Percentiles rank a stretch among this genome's conserved stretches.
Evolutionary conservation across 1,140 invertebrate species (phyloP).

Genomic region (Galleria mellonella): DNA sequence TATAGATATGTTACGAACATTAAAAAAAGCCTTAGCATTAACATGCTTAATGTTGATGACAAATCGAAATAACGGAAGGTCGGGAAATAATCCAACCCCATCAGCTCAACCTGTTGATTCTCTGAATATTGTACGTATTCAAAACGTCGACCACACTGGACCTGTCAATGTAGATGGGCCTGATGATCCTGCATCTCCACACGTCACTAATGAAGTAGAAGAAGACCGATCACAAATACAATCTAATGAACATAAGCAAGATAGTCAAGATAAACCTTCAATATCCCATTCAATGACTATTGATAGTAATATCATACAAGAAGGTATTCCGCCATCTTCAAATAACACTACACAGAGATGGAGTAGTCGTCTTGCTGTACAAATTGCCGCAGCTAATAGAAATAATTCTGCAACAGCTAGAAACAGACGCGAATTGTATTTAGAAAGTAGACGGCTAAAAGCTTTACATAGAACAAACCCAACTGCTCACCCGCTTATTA

Average conservation of each 20-base stretch:
- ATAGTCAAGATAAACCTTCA: constrained; percentile 5
- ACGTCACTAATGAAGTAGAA: constrained; percentile 16
- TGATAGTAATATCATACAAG: background rate
- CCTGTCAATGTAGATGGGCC: constrained; percentile 53
- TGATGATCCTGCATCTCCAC: constrained; percentile 27
- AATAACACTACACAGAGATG: constrained; percentile 28
- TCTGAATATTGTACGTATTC: constrained; percentile 44
- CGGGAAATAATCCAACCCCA: constrained; percentile 25
- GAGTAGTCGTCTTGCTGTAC: constrained; percentile 61
- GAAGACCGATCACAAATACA: constrained; percentile 15
- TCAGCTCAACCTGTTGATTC: constrained; percentile 32
- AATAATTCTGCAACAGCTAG: constrained; percentile 61
- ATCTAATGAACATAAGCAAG: background rate
- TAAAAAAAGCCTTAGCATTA: constrained; percentile 64
- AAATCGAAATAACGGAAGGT: constrained; percentile 35
- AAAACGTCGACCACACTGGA: constrained; percentile 48
- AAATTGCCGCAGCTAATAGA: constrained; percentile 62
- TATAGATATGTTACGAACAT: constrained; percentile 60
- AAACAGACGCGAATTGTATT: constrained; percentile 52
- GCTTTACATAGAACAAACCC: constrained; percentile 64
- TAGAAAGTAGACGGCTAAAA: constrained; percentile 51
- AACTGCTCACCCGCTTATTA: constrained; percentile 46
- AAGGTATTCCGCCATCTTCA: constrained; percentile 2
- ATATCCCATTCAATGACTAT: constrained; percentile 5
- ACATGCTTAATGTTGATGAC: constrained; percentile 68